These are phyloP conservation scores for Prosopocoilus inquinatus DNA, from an alignment of 2,888 invertebrate genomes.

Conservation along the genomic window DNA sequence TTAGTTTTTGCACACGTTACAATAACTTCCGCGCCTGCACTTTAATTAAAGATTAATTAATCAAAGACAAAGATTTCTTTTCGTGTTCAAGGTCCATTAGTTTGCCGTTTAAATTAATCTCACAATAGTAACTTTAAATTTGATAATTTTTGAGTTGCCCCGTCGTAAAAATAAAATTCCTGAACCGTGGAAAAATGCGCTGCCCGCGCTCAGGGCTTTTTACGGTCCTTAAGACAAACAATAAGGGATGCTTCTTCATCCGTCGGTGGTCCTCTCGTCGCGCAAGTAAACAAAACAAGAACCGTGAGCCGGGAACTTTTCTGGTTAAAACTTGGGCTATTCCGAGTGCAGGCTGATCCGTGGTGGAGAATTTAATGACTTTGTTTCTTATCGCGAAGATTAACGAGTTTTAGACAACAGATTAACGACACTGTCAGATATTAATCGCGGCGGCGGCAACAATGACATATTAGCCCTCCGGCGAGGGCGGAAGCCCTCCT, in stretches of 20 bases:
- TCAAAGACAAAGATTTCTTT: too few species aligned
- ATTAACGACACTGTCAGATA: slow-evolving; percentile 42
- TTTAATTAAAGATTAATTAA: too few species aligned
- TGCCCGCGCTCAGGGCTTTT: too few species aligned
- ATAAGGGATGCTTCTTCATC: not conserved
- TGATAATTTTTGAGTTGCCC: too few species aligned
- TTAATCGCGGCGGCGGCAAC: slow-evolving; percentile 36
- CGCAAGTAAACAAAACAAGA: slow-evolving; percentile 25
- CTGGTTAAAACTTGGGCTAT: slow-evolving; percentile 47
- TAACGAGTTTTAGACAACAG: slow-evolving; percentile 46
- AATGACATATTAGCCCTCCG: slow-evolving; percentile 36
- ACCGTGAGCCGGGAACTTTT: slow-evolving; percentile 41
- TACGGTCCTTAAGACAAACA: not conserved
- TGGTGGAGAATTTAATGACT: slow-evolving; percentile 47
- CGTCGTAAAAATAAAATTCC: too few species aligned
- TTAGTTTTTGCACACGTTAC: too few species aligned
- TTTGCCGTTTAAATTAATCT: too few species aligned
- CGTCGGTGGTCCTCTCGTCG: slow-evolving; percentile 17
- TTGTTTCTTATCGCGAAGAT: slow-evolving; percentile 48
- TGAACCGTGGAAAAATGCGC: too few species aligned
- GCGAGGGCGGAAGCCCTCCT: slow-evolving; percentile 3
- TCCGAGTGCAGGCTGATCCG: slow-evolving; percentile 39
- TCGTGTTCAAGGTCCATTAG: too few species aligned
- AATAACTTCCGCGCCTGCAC: too few species aligned
- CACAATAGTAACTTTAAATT: too few species aligned